Evolutionary conservation across 1,140 invertebrate species (phyloP), one percentile per base, ranked within the genome.

Genomic region (Whitmania pigra): DNA sequence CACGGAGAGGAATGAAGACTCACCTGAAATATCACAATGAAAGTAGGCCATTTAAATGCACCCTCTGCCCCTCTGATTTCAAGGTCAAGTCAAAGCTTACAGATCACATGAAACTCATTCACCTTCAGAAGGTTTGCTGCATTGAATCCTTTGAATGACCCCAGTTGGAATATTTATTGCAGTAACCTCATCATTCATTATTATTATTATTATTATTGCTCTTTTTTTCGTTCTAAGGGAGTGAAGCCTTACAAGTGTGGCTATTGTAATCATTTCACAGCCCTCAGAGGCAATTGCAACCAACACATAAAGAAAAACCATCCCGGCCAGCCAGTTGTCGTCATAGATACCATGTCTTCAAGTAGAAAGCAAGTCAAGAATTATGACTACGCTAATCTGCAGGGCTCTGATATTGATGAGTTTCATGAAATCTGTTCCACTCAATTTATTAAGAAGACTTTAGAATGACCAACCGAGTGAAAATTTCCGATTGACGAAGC

Each of bases 301-400:
- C 73, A 74, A 27, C 73, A 74, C 73, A 72, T 72, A 36, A 53
- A 63, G 27, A 74, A 74, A 40, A 53, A 71, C 54, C 73, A 74
- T 66, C 73, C 73, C 0, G 73, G 71, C n/a, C 40, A 67, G 69
- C 73, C 70, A 53, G 40, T 74, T 13, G 13, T 36, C 15, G 73
- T 74, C 66, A 74, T 72, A 7, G 73, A 74, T 53, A 53, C 22
- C 40, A 27, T 71, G 25, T 27, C 71, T 20, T 29, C 25, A 5
- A 49, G 6, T 15, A 27, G 55, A 57, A 71, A 71, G 27, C n/a
- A 27, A 25, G 67, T 69, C 57, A 31, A 25, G 29, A 63, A 63
- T 63, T 63, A 63, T 18, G 57, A 63, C 15, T 63, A 63, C 11
- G 57, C 57, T 7, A 63, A 63, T n/a, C 29, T 63, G 22, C 22